These are phyloP conservation scores for Pedionomus torquatus DNA, from an alignment of 2,113 vertebrate species.

Conservation along the genomic window DNA sequence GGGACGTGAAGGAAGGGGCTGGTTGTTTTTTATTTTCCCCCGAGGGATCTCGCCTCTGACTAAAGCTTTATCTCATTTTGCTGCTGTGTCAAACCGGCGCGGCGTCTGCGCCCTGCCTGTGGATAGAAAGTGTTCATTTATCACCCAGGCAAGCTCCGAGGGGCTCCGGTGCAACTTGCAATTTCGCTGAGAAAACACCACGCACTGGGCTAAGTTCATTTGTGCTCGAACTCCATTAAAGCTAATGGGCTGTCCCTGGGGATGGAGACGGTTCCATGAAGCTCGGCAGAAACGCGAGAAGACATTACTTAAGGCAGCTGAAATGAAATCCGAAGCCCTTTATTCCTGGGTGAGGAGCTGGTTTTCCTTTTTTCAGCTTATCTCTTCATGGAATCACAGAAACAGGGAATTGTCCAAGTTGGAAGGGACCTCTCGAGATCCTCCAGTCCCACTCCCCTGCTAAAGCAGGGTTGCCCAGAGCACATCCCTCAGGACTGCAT, in stretches of 20 bases:
- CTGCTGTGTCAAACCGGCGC: not conserved
- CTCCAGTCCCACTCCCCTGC: too few species aligned
- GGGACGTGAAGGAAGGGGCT: not conserved
- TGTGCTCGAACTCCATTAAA: constrained; percentile 5
- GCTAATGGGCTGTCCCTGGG: constrained; percentile 17
- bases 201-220: constrained; percentile 30
- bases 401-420: too few species aligned
- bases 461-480: too few species aligned
- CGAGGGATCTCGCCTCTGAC: not conserved
- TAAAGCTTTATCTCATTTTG: not conserved
- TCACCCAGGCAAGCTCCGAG: not conserved
- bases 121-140: not conserved
- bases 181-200: constrained; percentile 29
- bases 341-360: not conserved
- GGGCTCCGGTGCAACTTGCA: not conserved
- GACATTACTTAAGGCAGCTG: not conserved
- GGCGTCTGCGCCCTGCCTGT: not conserved
- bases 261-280: not conserved
- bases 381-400: too few species aligned
- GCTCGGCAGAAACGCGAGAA: constrained; percentile 1
- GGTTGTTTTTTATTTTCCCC: not conserved
- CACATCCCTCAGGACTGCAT: too few species aligned
- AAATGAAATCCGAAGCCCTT: not conserved
- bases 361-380: constrained; percentile 11
- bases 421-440: too few species aligned